Percentiles rank a stretch among this genome's conserved stretches.
phyloP scores from a whole-genome alignment of 2,797 vertebrate species.

The Sebastes variabilis region DNA sequence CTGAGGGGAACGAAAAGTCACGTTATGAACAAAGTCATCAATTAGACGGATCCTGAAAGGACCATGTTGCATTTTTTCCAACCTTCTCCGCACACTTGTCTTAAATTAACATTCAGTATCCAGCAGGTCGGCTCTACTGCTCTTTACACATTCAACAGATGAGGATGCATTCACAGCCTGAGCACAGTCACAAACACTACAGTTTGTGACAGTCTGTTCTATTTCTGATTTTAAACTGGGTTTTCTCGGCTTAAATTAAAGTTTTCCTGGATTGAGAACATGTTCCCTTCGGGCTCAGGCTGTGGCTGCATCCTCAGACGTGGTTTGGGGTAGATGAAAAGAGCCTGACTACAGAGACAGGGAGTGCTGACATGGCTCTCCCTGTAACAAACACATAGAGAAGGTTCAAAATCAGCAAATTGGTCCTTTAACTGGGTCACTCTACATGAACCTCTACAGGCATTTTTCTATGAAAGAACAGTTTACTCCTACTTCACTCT shows the following conservation, averaged over 20 bases:
- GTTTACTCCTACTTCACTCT: not conserved
- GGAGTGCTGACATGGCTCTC: not conserved
- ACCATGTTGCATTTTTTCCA: slow-evolving; percentile 17
- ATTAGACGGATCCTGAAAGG: not conserved
- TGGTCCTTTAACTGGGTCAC: slow-evolving; percentile 8
- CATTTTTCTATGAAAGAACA: slow-evolving; percentile 15
- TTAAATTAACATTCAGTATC: not conserved
- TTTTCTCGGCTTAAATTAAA: not conserved
- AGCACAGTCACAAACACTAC: not conserved
- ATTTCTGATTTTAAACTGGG: too few relatives aligned
- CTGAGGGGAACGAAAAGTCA: slow-evolving; percentile 67
- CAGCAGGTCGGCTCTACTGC: not conserved
- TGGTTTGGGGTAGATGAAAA: slow-evolving; percentile 11
- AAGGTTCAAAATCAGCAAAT: slow-evolving; percentile 32
- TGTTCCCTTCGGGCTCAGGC: not conserved
- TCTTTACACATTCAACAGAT: not conserved
- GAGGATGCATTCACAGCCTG: not conserved
- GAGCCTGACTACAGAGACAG: not conserved
- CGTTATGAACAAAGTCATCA: not conserved
- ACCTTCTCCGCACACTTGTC: not conserved
- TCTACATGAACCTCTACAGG: slow-evolving; percentile 5
- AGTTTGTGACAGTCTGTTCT: not conserved
- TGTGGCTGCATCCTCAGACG: slow-evolving; percentile 9
- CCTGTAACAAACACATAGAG: not conserved
- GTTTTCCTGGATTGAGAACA: not conserved